These are phyloP conservation scores for Seladonia tumulorum DNA, from an alignment of 2,888 invertebrate genomes.

Conservation along the genomic window DNA sequence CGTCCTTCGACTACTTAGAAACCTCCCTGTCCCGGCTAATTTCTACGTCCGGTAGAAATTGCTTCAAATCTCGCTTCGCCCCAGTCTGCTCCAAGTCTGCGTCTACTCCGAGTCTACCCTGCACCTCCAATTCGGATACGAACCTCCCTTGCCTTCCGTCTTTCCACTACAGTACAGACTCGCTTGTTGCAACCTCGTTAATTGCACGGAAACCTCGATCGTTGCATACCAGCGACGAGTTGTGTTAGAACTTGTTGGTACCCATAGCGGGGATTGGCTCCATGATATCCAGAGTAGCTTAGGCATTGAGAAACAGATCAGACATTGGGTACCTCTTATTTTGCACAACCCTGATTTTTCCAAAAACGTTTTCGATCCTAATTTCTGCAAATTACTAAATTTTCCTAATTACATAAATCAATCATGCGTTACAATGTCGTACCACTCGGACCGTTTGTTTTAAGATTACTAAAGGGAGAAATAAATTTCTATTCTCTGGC, in stretches of 20 bases:
- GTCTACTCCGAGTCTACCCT: background rate
- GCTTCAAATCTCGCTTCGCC: background rate
- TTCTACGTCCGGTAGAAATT: background rate
- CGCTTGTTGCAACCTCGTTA: background rate
- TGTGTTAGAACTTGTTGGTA: background rate
- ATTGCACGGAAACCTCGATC: background rate
- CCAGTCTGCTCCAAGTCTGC: background rate
- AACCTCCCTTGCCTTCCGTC: slow-evolving; percentile 12
- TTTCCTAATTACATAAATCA: no score
- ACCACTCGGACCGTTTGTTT: no score
- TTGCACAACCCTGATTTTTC: no score
- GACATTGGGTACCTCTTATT: no score
- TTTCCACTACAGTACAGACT: slow-evolving; percentile 6
- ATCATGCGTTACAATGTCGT: no score
- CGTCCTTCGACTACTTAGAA: slow-evolving; percentile 42
- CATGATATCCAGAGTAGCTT: no score
- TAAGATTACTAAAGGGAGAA: no score
- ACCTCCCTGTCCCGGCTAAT: slow-evolving; percentile 35
- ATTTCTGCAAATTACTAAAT: no score
- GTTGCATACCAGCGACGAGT: background rate
- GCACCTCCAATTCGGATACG: slow-evolving; percentile 63
- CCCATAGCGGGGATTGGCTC: background rate
- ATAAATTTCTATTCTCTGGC: no score
- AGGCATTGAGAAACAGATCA: no score
- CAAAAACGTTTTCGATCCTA: no score